Evolutionary conservation across 2,888 invertebrate genomes (phyloP).

Genomic region (Syritta pipiens): DNA sequence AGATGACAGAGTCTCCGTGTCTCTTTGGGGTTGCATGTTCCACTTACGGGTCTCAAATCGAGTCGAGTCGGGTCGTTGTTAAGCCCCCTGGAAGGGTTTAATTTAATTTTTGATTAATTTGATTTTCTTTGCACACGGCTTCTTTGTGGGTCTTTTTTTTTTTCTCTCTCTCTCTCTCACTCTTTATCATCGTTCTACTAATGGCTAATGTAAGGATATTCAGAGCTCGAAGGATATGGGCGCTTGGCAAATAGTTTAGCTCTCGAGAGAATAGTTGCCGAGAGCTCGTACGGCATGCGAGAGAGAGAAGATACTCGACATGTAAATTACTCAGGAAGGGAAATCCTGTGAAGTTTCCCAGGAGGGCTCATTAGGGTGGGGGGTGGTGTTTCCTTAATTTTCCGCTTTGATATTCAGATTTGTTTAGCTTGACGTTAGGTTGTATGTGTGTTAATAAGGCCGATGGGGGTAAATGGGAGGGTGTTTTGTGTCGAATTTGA

Average conservation of each 20-base stretch:
- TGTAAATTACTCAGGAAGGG: conserved; percentile 13
- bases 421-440: conserved; percentile 29
- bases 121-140: conserved; percentile 35
- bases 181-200: not conserved
- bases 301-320: not conserved
- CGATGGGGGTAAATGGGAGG: not conserved
- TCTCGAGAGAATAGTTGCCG: conserved; percentile 20
- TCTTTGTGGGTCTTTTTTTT: conserved; percentile 1
- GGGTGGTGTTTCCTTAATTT: conserved; percentile 26
- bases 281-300: no score
- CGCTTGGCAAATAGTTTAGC: conserved; percentile 49
- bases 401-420: conserved; percentile 48
- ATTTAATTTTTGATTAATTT: conserved; percentile 69
- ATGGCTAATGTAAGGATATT: conserved; percentile 7
- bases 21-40: conserved; percentile 54
- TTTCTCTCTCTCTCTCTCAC: not conserved
- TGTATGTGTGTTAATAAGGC: conserved; percentile 19
- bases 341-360: conserved; percentile 11
- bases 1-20: conserved; percentile 45
- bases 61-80: no score
- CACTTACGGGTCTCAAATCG: conserved; percentile 61
- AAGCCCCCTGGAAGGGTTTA: conserved; percentile 52
- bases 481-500: not conserved
- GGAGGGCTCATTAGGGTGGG: conserved; percentile 45
- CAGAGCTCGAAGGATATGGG: conserved; percentile 42